Conservation (phyloP, 2,888 invertebrate genomes). For the Ecdyonurus torrentis region DNA sequence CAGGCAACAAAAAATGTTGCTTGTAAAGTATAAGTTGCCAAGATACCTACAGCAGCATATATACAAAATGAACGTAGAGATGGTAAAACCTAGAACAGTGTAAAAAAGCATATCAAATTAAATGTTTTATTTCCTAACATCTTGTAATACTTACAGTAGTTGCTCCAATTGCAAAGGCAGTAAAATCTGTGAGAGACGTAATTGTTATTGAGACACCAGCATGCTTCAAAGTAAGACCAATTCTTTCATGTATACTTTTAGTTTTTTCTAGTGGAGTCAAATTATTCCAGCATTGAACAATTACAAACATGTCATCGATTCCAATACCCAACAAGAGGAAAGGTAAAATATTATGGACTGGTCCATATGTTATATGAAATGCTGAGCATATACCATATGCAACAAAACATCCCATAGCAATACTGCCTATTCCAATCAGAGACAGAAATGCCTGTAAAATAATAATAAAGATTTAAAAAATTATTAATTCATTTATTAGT, state of each 20-base stretch:
- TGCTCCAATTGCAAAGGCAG: conserved; percentile 26
- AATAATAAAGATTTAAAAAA: neutral
- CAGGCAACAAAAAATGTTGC: conserved; percentile 27
- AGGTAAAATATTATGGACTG: conserved; percentile 64
- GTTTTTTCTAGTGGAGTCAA: neutral
- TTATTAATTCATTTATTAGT: neutral
- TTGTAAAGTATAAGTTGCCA: conserved; percentile 24
- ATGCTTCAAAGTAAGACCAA: conserved; percentile 21
- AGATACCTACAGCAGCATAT: conserved; percentile 25
- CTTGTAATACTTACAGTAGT: conserved; percentile 20
- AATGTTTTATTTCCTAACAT: neutral
- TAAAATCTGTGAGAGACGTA: conserved; percentile 26
- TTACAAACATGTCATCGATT: conserved; percentile 27
- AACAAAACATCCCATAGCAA: conserved; percentile 54
- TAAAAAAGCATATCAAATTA: neutral
- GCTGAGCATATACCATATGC: conserved; percentile 55
- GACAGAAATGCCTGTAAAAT: conserved; percentile 13
- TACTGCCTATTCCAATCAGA: conserved; percentile 43
- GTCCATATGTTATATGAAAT: conserved; percentile 55
- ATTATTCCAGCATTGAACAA: conserved; percentile 17
- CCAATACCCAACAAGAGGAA: conserved; percentile 63
- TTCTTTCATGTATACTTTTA: conserved; percentile 17
- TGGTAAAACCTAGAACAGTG: neutral
- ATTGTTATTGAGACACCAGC: conserved; percentile 28
- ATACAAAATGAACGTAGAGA: conserved; percentile 26